A percentile compares a stretch with the other conserved stretches of the same genome.
Conservation (phyloP, 2,797 vertebrate species). For the Sebastes aleutianus region DNA sequence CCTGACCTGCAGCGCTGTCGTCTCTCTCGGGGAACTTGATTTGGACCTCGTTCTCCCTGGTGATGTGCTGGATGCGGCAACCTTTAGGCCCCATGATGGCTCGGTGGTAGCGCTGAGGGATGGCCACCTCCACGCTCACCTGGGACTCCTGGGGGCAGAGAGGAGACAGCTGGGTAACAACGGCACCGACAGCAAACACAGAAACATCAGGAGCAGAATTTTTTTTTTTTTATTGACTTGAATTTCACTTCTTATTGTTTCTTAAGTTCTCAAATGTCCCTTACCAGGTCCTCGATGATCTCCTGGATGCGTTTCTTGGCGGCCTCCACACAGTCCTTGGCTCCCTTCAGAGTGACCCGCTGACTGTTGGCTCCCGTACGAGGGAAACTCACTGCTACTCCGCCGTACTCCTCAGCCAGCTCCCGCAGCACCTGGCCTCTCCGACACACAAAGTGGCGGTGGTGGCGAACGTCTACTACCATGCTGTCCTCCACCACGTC, state of each 20-base stretch:
- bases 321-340: constrained; percentile 85
- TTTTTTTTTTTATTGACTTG: rapidly evolving
- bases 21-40: constrained; percentile 88
- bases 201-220: not conserved
- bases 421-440: constrained; percentile 84
- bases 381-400: constrained; percentile 86
- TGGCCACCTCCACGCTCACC: constrained; percentile 81
- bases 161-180: constrained; percentile 7
- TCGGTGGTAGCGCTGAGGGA: constrained; percentile 84
- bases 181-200: not conserved
- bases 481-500: constrained; percentile 86
- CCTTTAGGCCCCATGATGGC: constrained; percentile 85
- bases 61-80: constrained; percentile 84
- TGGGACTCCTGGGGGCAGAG: constrained; percentile 79
- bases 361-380: constrained; percentile 83
- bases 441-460: constrained; percentile 84
- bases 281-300: constrained; percentile 83
- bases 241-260: not conserved
- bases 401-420: constrained; percentile 85
- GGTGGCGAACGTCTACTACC: constrained; percentile 81
- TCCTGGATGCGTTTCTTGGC: constrained; percentile 86
- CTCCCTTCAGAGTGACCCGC: constrained; percentile 84
- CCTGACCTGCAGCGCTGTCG: constrained; percentile 72
- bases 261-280: not conserved
- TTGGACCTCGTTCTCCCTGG: constrained; percentile 83